Base-by-base conservation (phyloP, 2,888 invertebrate species). In the Euclidia mi region DNA sequence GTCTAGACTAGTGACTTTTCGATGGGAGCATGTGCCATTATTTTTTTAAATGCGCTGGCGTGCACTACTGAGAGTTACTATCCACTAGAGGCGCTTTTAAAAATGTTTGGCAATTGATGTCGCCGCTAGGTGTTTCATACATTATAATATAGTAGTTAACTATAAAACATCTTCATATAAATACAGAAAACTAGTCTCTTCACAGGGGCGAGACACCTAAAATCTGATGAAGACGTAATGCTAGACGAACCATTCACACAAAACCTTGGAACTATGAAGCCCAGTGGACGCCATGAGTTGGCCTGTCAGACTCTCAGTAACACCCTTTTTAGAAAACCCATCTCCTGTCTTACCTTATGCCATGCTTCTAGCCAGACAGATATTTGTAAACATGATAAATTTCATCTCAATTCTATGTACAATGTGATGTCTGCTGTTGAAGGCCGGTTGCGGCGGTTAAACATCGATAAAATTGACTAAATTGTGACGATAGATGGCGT, bases 351-450 rank as follows among this genome's bases (percentile, higher is more conserved):
- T 40, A 3, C 58, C 2, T 41, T 89, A 0, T 77, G 82, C 0
- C 85, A 84, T 0, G 63, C 82, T 0, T 37, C 71, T 0, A 88
- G 88, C 43, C 50, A 84, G 1, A 88, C 84, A 0, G 82, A 90
- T 52, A 85, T 93, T 18, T 81, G 88, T 40, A 78, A 72, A 10
- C 56, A 81, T 7, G 90, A 91, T 10, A 85, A 81, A 42, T 76
- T 84, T 2, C 79, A 91, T 52, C 73, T 94, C 2, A 83, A 85
- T 43, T 78, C 84, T 0, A 84, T 90, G 2, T 92, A 93, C 65
- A 81, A 70, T 49, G 84, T 89, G 67, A 66, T 93, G 0, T 75
- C 87, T 0, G 87, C 91, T 2, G 90, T 94, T 40, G 93, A 94
- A 65, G 92, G 93, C 9, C 83, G 93, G 41, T 68, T 93, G 18